A percentile compares a stretch with the other conserved stretches of the same genome.
These are phyloP conservation scores for Phyllotreta cruciferae DNA, from an alignment of 2,888 invertebrate species.

Conservation along the genomic window DNA sequence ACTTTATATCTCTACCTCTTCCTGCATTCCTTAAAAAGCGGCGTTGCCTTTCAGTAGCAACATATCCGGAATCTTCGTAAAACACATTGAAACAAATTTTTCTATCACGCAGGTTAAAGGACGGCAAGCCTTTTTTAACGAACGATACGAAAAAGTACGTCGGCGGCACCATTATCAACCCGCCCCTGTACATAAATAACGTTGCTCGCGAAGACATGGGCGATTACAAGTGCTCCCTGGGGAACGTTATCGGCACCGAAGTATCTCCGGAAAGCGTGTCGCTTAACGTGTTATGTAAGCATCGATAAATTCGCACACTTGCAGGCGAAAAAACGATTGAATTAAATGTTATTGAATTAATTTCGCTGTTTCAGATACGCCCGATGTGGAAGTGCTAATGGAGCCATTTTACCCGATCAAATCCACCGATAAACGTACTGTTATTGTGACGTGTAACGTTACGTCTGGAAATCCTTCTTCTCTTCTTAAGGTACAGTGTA, in stretches of 20 bases:
- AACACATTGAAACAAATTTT: too few species aligned
- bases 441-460: slow-evolving; percentile 82
- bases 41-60: too few species aligned
- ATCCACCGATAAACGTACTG: slow-evolving; percentile 80
- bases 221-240: slow-evolving; percentile 81
- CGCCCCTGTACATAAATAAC: slow-evolving; percentile 78
- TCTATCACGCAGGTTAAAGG: slow-evolving; percentile 68
- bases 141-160: slow-evolving; percentile 70
- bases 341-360: slow-evolving; percentile 16
- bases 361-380: slow-evolving; percentile 69
- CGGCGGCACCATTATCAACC: slow-evolving; percentile 78
- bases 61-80: not conserved
- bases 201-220: slow-evolving; percentile 82
- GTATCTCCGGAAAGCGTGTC: slow-evolving; percentile 76
- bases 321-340: not conserved
- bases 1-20: too few species aligned
- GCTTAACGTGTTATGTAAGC: slow-evolving; percentile 82
- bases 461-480: slow-evolving; percentile 79
- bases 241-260: slow-evolving; percentile 80
- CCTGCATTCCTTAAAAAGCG: too few species aligned
- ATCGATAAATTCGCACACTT: not conserved
- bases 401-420: slow-evolving; percentile 78
- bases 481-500: slow-evolving; percentile 68
- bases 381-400: slow-evolving; percentile 79
- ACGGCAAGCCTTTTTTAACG: slow-evolving; percentile 68